A percentile compares a stretch with the other conserved stretches of the same genome.
phyloP scores from a whole-genome alignment of 1,140 invertebrate genomes.

The Nixonia krombeini region DNA sequence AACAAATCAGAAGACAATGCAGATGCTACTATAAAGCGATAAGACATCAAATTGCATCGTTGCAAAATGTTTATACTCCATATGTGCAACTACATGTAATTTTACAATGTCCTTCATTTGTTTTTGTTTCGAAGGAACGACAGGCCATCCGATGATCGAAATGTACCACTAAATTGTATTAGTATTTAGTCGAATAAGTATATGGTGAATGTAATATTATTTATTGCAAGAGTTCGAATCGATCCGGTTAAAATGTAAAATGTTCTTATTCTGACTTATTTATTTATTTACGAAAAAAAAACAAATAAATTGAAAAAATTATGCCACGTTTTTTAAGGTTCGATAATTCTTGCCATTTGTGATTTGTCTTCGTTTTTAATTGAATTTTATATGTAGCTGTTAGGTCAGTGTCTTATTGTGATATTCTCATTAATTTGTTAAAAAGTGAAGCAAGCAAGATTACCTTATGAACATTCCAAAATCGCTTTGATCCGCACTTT shows the following conservation, averaged over 20 bases:
- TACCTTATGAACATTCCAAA: conserved; percentile 34
- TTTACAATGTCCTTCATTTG: conserved; percentile 54
- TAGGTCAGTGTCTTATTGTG: conserved; percentile 65
- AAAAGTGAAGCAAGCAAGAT: conserved; percentile 35
- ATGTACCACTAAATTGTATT: conserved; percentile 29
- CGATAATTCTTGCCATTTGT: conserved; percentile 26
- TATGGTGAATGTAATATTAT: conserved; percentile 45
- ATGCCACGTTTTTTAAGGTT: conserved; percentile 11
- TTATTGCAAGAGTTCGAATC: conserved; percentile 57
- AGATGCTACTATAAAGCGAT: no score
- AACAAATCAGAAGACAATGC: no score
- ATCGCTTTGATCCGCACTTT: conserved; percentile 12
- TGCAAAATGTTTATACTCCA: conserved; percentile 17
- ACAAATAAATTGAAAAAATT: no score
- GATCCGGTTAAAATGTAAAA: conserved; percentile 40
- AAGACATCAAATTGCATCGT: no score
- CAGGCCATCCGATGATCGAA: conserved; percentile 29
- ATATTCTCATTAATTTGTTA: conserved; percentile 58
- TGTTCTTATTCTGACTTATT: conserved; percentile 38
- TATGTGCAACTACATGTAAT: conserved; percentile 24
- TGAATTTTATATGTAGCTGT: conserved; percentile 42
- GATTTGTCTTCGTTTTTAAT: conserved; percentile 34
- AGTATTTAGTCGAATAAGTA: conserved; percentile 50
- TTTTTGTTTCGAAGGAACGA: conserved; percentile 33
- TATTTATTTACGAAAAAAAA: conserved; percentile 32